Conservation (phyloP, 30 jellyfish, hydroid and myxozoan species). For the Cassiopea xamachana region DNA sequence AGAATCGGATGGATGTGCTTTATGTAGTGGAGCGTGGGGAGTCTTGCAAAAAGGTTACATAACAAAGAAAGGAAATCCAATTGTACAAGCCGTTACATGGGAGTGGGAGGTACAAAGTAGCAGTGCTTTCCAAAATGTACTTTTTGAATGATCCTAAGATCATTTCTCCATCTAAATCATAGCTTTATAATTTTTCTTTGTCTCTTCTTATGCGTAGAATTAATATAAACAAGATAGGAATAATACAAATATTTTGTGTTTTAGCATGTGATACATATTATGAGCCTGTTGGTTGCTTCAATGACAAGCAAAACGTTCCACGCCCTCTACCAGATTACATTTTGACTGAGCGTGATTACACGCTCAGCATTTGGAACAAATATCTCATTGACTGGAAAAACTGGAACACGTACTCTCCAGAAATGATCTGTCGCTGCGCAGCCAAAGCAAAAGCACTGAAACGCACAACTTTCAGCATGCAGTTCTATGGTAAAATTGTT, state of each 20-base stretch:
- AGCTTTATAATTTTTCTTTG: no score
- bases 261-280: constrained; percentile 70
- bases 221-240: no score
- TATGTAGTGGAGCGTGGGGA: no score
- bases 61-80: no score
- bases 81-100: no score
- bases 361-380: constrained; percentile 60
- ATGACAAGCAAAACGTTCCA: constrained; percentile 47
- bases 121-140: no score
- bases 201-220: no score
- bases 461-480: constrained; percentile 38
- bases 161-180: no score
- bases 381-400: constrained; percentile 69
- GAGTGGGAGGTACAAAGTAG: no score
- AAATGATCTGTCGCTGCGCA: constrained; percentile 88
- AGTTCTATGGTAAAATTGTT: constrained; percentile 61
- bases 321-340: constrained; percentile 68
- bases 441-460: constrained; percentile 62
- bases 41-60: no score
- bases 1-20: no score
- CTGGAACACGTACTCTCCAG: constrained; percentile 75
- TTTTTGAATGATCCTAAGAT: no score
- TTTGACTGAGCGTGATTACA: constrained; percentile 75
- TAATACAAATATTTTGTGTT: neutral
- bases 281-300: constrained; percentile 85